These are phyloP conservation scores for Anguilla pacifica DNA, from an alignment of 2,797 vertebrate species.

Conservation along the genomic window DNA sequence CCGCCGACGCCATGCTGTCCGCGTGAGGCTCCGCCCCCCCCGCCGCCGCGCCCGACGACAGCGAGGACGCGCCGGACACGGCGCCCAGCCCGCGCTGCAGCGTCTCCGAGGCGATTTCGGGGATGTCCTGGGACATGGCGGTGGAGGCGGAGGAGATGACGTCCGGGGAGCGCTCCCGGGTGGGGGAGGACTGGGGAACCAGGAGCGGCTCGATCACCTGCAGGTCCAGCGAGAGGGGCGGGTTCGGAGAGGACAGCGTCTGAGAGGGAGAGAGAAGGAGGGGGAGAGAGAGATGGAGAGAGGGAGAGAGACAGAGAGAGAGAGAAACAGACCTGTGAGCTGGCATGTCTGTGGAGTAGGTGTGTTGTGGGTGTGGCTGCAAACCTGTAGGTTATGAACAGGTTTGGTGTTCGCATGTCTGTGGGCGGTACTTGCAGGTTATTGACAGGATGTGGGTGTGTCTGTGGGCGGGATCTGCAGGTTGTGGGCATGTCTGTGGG, in stretches of 20 bases:
- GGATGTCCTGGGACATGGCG: slow-evolving; percentile 93
- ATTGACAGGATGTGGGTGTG: no score
- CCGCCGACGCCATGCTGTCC: slow-evolving; percentile 94
- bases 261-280: slow-evolving; percentile 37
- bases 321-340: not conserved
- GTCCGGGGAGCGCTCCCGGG: slow-evolving; percentile 90
- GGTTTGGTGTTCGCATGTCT: no score
- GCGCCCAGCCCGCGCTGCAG: slow-evolving; percentile 70
- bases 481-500: no score
- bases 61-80: not conserved
- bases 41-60: slow-evolving; percentile 41
- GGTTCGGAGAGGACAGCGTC: slow-evolving; percentile 66
- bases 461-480: no score
- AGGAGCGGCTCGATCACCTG: slow-evolving; percentile 85
- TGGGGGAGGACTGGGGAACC: slow-evolving; percentile 85
- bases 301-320: no score
- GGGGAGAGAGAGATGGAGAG: slow-evolving; percentile 5
- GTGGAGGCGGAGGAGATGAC: slow-evolving; percentile 98
- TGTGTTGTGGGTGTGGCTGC: no score
- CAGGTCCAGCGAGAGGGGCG: slow-evolving; percentile 77
- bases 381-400: no score
- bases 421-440: no score
- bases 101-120: slow-evolving; percentile 93
- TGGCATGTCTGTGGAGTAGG: no score
- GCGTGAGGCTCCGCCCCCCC: slow-evolving; percentile 66